Percentiles rank a stretch among this genome's conserved stretches.
Conservation (phyloP, 2,113 vertebrate genomes). For the Eubucco bourcierii region DNA sequence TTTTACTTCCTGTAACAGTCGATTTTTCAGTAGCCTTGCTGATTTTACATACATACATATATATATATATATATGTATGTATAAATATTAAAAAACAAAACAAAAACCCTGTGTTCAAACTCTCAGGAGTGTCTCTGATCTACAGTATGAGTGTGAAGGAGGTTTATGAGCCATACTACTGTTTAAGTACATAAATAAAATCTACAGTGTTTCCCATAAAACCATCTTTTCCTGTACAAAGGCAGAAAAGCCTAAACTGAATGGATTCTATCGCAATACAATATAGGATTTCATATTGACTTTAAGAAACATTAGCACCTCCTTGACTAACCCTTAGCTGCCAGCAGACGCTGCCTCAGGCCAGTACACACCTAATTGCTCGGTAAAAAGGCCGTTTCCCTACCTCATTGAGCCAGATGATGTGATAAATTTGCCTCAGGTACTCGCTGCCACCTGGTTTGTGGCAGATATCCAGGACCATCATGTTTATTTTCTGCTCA, state of each 20-base stretch:
- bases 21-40: neutral
- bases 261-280: constrained; percentile 69
- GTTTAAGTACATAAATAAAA: constrained; percentile 74
- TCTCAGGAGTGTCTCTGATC: constrained; percentile 9
- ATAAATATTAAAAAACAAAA: too few species aligned
- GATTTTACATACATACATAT: neutral
- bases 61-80: too few species aligned
- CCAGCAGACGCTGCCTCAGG: constrained; percentile 89
- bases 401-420: constrained; percentile 99
- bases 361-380: constrained; percentile 97
- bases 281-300: constrained; percentile 74
- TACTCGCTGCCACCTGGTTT: constrained; percentile 96
- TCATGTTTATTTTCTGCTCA: constrained; percentile 98
- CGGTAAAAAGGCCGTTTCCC: constrained; percentile 91
- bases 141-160: constrained; percentile 31
- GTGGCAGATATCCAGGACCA: constrained; percentile 98
- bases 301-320: constrained; percentile 81
- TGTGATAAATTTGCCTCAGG: constrained; percentile 99
- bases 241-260: constrained; percentile 59
- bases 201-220: constrained; percentile 40
- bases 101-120: neutral
- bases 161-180: constrained; percentile 66
- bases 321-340: constrained; percentile 83
- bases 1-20: constrained; percentile 8
- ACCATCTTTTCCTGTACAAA: constrained; percentile 61